Evolutionary conservation across 2,797 vertebrate species (phyloP).

Genomic region (Peromyscus melanophrys): DNA sequence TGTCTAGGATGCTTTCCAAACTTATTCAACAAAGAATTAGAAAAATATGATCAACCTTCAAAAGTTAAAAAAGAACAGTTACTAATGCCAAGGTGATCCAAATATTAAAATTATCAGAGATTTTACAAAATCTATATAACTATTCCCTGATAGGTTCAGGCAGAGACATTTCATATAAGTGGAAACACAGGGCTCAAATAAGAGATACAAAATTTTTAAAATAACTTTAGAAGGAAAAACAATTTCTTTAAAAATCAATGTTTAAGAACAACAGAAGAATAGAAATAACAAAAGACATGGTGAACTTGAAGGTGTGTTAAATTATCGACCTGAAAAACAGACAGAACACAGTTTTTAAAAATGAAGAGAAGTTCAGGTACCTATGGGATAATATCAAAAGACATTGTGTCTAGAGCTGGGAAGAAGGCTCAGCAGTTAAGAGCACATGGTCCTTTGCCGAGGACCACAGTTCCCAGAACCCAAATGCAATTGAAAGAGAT

Average conservation of each 20-base stretch:
- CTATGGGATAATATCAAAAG: slow-evolving; percentile 23
- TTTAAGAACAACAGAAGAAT: background rate
- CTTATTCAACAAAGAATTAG: slow-evolving; percentile 27
- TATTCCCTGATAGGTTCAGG: background rate
- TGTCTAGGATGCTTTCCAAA: background rate
- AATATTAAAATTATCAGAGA: slow-evolving; percentile 18
- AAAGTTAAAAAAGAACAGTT: slow-evolving; percentile 14
- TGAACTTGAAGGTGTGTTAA: slow-evolving; percentile 22
- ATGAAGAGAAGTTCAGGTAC: background rate
- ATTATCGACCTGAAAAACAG: background rate
- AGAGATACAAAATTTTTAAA: background rate
- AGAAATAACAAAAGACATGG: slow-evolving; percentile 13
- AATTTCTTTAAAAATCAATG: slow-evolving; percentile 5
- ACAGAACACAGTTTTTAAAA: slow-evolving; percentile 11
- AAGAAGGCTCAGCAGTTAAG: background rate
- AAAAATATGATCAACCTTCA: slow-evolving; percentile 49
- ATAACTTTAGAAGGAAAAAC: slow-evolving; percentile 30
- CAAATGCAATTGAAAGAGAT: background rate
- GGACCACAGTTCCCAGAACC: background rate
- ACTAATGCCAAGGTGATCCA: background rate
- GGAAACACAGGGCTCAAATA: background rate
- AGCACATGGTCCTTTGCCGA: background rate
- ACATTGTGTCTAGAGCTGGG: background rate
- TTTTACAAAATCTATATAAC: slow-evolving; percentile 24
- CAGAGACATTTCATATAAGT: background rate